Conservation (phyloP, 2,888 invertebrate species). For the Idaea straminata region DNA sequence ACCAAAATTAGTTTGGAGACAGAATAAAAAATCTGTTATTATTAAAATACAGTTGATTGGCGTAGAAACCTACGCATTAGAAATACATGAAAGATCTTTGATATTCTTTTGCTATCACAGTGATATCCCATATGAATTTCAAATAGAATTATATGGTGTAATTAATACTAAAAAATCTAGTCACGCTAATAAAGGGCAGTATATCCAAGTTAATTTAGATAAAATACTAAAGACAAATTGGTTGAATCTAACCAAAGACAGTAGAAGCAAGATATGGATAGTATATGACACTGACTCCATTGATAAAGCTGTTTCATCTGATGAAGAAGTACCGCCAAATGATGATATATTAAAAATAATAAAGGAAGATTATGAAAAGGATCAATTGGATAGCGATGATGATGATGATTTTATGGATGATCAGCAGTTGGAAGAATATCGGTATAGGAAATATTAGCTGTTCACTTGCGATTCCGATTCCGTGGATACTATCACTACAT, state of each 20-base stretch:
- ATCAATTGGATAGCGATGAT: slow-evolving; percentile 45
- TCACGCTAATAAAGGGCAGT: slow-evolving; percentile 60
- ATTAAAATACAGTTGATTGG: slow-evolving; percentile 62
- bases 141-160: slow-evolving; percentile 62
- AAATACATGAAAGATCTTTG: slow-evolving; percentile 44
- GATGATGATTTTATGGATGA: background rate
- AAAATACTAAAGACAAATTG: slow-evolving; percentile 57
- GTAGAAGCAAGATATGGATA: slow-evolving; percentile 55
- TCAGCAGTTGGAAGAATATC: background rate
- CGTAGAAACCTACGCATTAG: slow-evolving; percentile 51
- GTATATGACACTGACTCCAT: slow-evolving; percentile 59
- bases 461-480: too few relatives aligned
- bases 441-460: background rate
- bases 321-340: slow-evolving; percentile 43
- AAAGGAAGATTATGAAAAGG: slow-evolving; percentile 33
- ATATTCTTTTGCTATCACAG: slow-evolving; percentile 47
- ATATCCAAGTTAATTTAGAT: slow-evolving; percentile 52
- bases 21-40: slow-evolving; percentile 45
- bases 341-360: slow-evolving; percentile 33
- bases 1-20: slow-evolving; percentile 63
- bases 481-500: too few relatives aligned
- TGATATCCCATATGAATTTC: slow-evolving; percentile 53
- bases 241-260: slow-evolving; percentile 51
- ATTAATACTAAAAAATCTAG: slow-evolving; percentile 40
- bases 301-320: slow-evolving; percentile 46